A percentile compares a stretch with the other conserved stretches of the same genome.
Evolutionary conservation across 2,797 vertebrate genomes (phyloP).

Genomic region (Balearica regulorum): DNA sequence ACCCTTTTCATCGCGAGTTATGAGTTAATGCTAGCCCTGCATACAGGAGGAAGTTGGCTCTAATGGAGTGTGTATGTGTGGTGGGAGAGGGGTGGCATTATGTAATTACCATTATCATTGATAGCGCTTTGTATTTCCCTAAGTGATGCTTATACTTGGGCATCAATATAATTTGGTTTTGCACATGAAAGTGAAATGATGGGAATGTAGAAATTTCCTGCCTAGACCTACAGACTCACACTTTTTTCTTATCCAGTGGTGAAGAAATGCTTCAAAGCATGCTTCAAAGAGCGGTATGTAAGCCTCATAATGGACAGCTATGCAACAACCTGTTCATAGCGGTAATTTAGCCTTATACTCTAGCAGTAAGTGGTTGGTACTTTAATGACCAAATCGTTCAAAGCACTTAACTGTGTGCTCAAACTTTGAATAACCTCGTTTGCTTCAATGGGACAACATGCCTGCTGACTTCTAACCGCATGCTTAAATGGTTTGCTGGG

Average conservation of each 20-base stretch:
- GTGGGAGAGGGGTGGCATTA: background rate
- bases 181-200: background rate
- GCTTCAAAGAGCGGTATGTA: background rate
- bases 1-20: background rate
- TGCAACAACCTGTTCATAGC: background rate
- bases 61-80: background rate
- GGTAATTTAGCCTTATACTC: background rate
- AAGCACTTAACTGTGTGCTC: background rate
- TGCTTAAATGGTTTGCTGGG: constrained; percentile 16
- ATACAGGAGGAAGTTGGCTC: background rate
- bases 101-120: background rate
- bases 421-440: constrained; percentile 14
- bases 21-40: background rate
- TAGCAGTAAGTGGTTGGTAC: constrained; percentile 23
- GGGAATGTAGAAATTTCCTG: background rate
- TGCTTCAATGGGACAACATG: background rate
- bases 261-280: background rate
- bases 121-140: background rate
- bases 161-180: background rate
- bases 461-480: background rate
- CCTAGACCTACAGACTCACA: background rate
- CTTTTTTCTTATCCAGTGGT: background rate
- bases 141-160: background rate
- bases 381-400: constrained; percentile 20
- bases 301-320: background rate